phyloP scores from a whole-genome alignment of 2,797 vertebrate genomes.

The Sorex maritimensis region DNA sequence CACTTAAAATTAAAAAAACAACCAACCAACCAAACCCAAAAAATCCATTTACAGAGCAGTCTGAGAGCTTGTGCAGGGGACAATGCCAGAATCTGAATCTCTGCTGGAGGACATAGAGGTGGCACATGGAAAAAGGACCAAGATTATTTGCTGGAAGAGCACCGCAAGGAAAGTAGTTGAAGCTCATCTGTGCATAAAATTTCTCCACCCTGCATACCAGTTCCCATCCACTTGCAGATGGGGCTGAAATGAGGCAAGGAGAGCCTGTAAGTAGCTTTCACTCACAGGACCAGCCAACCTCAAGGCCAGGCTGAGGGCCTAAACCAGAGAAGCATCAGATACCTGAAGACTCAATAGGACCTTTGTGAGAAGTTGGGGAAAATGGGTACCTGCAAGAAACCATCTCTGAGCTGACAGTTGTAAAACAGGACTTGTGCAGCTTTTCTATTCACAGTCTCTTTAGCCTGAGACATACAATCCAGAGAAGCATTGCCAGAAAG shows the following conservation, averaged over 20 bases:
- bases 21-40: no score
- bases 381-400: no score
- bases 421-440: no score
- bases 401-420: no score
- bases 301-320: not conserved
- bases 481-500: no score
- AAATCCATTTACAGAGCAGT: conserved; percentile 69
- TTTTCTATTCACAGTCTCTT: no score
- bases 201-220: not conserved
- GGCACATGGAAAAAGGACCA: conserved; percentile 69
- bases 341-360: not conserved
- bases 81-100: conserved; percentile 61
- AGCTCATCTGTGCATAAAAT: not conserved
- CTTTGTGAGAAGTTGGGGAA: not conserved
- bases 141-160: conserved; percentile 71
- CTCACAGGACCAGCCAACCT: not conserved
- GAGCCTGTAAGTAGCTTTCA: not conserved
- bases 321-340: not conserved
- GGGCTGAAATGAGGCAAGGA: not conserved
- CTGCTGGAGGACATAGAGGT: conserved; percentile 59
- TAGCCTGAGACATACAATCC: no score
- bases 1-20: no score
- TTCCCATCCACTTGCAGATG: not conserved
- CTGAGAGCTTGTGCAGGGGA: conserved; percentile 80
- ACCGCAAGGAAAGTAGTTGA: not conserved